phyloP scores from a whole-genome alignment of 2,797 vertebrate genomes.

The Mus caroli region DNA sequence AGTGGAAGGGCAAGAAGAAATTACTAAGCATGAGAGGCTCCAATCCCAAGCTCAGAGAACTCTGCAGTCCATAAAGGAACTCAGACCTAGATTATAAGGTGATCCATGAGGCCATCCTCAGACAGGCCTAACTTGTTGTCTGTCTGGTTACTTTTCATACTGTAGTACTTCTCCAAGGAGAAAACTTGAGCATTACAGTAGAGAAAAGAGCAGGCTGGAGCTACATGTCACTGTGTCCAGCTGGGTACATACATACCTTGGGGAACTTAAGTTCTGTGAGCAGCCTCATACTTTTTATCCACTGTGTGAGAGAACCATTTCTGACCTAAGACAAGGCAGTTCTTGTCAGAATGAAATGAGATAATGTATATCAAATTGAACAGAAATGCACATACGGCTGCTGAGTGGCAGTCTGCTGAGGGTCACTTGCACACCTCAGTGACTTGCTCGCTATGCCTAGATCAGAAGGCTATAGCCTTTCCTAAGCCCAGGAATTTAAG shows the following conservation, averaged over 20 bases:
- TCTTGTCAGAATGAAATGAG: background rate
- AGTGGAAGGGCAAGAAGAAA: background rate
- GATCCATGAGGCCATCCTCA: background rate
- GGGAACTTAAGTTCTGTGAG: background rate
- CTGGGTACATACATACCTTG: background rate
- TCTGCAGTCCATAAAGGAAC: background rate
- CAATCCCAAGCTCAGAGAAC: rapidly evolving
- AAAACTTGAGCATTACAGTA: background rate
- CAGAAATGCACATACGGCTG: background rate
- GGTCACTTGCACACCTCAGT: background rate
- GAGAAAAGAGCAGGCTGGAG: background rate
- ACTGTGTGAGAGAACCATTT: background rate
- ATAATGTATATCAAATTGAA: background rate
- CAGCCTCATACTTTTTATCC: background rate
- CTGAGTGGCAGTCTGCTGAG: background rate
- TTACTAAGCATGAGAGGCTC: background rate
- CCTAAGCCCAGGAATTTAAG: background rate
- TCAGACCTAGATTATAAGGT: background rate
- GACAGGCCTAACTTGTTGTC: background rate
- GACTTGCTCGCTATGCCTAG: background rate
- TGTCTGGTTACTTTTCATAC: background rate
- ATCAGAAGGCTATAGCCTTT: background rate
- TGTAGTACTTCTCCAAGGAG: background rate
- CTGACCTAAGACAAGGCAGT: background rate
- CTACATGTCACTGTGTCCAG: background rate